phyloP scores from a whole-genome alignment of 2,113 vertebrate species.

The Apteryx mantelli region DNA sequence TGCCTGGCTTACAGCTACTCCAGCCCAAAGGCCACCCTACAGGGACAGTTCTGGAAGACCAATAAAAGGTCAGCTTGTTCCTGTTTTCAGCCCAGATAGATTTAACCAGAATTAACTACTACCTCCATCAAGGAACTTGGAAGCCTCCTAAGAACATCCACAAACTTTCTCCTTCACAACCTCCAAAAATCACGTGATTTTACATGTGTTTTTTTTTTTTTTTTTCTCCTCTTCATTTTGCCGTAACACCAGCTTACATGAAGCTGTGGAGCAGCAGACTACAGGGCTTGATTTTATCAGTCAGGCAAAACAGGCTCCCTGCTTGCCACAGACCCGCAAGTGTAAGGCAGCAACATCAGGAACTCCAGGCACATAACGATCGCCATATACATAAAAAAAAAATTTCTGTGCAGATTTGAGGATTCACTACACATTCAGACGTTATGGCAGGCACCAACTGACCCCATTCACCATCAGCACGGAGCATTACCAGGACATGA shows the following conservation, averaged over 20 bases:
- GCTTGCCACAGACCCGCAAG: neutral
- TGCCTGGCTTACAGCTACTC: neutral
- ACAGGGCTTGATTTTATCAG: neutral
- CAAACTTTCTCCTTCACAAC: neutral
- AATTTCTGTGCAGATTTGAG: neutral
- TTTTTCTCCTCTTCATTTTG: accelerated
- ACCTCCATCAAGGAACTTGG: neutral
- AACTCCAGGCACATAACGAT: neutral
- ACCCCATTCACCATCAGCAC: neutral
- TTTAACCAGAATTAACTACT: neutral
- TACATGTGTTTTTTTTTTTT: neutral
- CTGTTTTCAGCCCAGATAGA: neutral
- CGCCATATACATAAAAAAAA: neutral
- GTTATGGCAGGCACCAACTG: neutral
- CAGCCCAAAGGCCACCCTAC: neutral
- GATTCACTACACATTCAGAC: neutral
- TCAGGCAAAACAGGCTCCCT: neutral
- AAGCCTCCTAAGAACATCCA: neutral
- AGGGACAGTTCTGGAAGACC: neutral
- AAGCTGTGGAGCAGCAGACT: neutral
- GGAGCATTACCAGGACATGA: neutral
- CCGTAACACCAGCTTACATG: accelerated
- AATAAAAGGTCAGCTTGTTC: neutral
- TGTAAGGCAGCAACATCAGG: neutral
- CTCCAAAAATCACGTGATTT: neutral